phyloP scores from a whole-genome alignment of 2,113 vertebrate genomes.

The Platichthys flesus region DNA sequence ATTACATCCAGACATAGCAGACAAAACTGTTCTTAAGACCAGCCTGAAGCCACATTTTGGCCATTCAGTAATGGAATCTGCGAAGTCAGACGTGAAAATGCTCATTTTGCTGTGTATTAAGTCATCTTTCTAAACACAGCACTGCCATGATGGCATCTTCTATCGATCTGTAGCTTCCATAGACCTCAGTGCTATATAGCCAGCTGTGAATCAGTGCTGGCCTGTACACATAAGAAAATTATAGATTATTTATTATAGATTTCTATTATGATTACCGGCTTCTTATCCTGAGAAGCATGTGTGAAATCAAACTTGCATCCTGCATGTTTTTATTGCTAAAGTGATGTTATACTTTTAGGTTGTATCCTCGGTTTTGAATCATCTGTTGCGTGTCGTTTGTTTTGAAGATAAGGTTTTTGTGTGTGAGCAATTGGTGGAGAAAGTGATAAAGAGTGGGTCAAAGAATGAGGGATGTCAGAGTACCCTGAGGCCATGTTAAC shows the following conservation, averaged over 20 bases:
- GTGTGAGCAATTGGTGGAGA: conserved; percentile 52
- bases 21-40: not conserved
- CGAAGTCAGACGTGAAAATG: conserved; percentile 6
- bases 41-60: conserved; percentile 13
- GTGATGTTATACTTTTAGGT: not conserved
- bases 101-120: conserved; percentile 16
- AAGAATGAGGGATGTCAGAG: conserved; percentile 52
- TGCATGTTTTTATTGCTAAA: not conserved
- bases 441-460: conserved; percentile 48
- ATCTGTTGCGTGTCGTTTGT: conserved; percentile 31
- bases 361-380: conserved; percentile 20
- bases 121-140: conserved; percentile 19
- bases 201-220: conserved; percentile 8
- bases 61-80: not conserved
- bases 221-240: not conserved
- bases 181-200: conserved; percentile 22
- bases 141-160: not conserved
- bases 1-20: conserved; percentile 21
- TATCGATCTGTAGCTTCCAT: conserved; percentile 10
- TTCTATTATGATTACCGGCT: not conserved
- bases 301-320: not conserved
- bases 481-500: conserved; percentile 59
- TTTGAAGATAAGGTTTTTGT: conserved; percentile 41
- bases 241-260: not conserved
- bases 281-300: not conserved